Percentiles rank a stretch among this genome's conserved stretches.
phyloP scores from a whole-genome alignment of 2,797 vertebrate genomes.

The Gymnopithys bicolor region DNA sequence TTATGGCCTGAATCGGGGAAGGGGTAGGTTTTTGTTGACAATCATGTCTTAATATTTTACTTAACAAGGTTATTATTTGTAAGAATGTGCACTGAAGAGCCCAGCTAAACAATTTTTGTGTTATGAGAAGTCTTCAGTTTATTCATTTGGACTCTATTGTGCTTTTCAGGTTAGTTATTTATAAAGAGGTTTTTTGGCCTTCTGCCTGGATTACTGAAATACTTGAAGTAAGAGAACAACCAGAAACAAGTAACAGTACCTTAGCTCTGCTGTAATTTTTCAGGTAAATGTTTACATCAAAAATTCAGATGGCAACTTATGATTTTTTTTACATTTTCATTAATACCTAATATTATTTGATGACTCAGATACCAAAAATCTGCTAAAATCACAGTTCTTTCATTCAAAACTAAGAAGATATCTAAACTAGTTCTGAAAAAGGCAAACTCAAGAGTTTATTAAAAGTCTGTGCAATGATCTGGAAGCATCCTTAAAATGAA shows the following conservation, averaged over 20 bases:
- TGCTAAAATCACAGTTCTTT: background rate
- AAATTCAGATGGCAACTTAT: background rate
- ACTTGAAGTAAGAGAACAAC: background rate
- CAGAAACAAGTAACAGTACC: background rate
- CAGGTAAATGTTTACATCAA: background rate
- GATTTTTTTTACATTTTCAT: background rate
- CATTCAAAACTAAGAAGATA: background rate
- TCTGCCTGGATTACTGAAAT: background rate
- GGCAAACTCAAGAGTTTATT: background rate
- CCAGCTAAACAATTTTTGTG: background rate
- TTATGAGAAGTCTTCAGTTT: background rate
- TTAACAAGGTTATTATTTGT: background rate
- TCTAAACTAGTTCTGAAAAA: background rate
- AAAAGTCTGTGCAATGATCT: background rate
- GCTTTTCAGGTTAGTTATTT: background rate
- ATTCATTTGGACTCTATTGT: background rate
- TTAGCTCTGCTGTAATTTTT: background rate
- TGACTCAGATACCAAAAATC: background rate
- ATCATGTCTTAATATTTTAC: background rate
- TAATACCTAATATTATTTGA: background rate
- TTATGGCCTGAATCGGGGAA: background rate
- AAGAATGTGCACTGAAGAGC: background rate
- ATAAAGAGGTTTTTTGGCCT: background rate
- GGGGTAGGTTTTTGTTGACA: background rate
- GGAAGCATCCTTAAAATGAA: background rate